Conservation (phyloP, 2,888 invertebrate genomes). For the Pseudococcus viburni region DNA sequence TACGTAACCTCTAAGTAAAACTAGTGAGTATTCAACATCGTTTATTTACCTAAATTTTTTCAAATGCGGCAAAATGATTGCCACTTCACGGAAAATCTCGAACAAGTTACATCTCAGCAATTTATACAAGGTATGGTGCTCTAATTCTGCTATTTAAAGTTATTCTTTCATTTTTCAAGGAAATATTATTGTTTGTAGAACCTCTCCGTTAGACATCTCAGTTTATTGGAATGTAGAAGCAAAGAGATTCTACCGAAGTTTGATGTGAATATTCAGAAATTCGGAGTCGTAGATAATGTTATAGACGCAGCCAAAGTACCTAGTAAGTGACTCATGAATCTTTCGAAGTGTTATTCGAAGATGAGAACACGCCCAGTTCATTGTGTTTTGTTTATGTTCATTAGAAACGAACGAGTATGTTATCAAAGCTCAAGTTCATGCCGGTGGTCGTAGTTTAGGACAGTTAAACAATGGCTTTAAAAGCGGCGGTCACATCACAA, state of each 20-base stretch:
- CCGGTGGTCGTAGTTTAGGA: conserved; percentile 98
- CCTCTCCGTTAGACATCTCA: conserved; percentile 78
- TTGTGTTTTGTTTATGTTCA: conserved; percentile 54
- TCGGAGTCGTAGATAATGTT: conserved; percentile 83
- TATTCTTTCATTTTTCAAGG: neutral
- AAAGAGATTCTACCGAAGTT: conserved; percentile 90
- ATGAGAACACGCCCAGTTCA: neutral
- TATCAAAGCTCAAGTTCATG: conserved; percentile 97
- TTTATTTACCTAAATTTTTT: neutral
- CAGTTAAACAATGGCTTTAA: conserved; percentile 96
- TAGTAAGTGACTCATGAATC: conserved; percentile 74
- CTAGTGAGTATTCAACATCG: neutral
- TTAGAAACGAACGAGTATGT: conserved; percentile 93
- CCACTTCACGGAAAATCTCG: neutral
- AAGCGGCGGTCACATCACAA: conserved; percentile 97
- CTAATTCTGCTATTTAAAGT: neutral
- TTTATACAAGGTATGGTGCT: conserved; percentile 4
- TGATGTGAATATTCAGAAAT: conserved; percentile 90
- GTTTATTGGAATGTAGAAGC: conserved; percentile 97
- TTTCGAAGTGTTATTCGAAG: neutral
- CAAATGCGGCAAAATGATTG: conserved; percentile 5
- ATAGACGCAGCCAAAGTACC: conserved; percentile 76
- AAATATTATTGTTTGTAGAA: conserved; percentile 66
- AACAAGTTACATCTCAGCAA: neutral
- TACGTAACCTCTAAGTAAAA: neutral